Evolutionary conservation across 2,113 vertebrate genomes (phyloP).

Genomic region (Odontesthes bonariensis): DNA sequence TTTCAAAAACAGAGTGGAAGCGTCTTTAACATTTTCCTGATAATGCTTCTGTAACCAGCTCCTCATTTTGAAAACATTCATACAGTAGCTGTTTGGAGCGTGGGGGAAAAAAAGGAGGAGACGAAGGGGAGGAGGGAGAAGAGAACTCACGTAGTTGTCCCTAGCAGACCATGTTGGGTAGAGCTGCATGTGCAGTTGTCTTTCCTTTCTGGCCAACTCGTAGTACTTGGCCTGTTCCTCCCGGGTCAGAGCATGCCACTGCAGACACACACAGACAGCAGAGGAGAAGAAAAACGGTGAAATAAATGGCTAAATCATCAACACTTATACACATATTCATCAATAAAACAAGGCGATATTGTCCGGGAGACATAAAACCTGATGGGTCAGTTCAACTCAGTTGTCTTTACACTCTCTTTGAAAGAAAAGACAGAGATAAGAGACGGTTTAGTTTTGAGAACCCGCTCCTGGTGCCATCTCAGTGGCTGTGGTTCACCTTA

Average conservation of each 20-base stretch:
- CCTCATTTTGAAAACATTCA: conserved; percentile 15
- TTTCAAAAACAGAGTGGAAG: conserved; percentile 16
- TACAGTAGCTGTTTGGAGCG: neutral
- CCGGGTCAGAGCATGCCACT: conserved; percentile 98
- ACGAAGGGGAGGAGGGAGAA: neutral
- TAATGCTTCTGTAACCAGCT: conserved; percentile 10
- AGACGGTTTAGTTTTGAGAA: neutral
- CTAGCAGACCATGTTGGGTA: conserved; percentile 98
- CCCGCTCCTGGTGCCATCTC: neutral
- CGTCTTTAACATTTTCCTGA: neutral
- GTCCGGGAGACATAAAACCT: too few species aligned
- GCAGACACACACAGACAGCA: conserved; percentile 50
- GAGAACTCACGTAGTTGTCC: conserved; percentile 93
- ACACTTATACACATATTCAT: too few species aligned
- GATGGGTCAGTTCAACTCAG: too few species aligned
- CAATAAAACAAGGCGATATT: too few species aligned
- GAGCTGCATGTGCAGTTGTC: conserved; percentile 99
- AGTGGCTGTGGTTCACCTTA: conserved; percentile 28
- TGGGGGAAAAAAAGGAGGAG: neutral
- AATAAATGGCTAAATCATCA: neutral
- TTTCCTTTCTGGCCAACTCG: conserved; percentile 96
- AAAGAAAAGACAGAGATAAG: too few species aligned
- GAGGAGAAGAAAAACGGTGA: neutral
- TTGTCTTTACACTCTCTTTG: too few species aligned
- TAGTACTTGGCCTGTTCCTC: conserved; percentile 99